Evolutionary conservation across 2,797 vertebrate species (phyloP), one percentile per base, ranked within the genome.

Genomic region (Gallinago stenura): DNA sequence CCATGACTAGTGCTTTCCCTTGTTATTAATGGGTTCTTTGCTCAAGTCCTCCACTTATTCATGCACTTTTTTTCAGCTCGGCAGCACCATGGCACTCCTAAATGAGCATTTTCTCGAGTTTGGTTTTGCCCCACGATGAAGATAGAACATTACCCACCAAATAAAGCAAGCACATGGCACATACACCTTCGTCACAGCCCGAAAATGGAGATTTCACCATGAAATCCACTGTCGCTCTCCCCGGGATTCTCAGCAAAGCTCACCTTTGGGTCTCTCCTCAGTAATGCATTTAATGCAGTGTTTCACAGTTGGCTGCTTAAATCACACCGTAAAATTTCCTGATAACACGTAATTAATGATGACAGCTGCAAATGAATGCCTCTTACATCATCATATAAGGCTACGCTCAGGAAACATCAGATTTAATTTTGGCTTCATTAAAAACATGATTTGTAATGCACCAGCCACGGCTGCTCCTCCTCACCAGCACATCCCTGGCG

Each of bases 111-210:
- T 21, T 7, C 18, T 70, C 31, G 10, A 6, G 1, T 4, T 21
- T 30, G 41, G 10, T 3, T 43, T 53, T 61, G 24, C 33, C 41
- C 53, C 41, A 14, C 1, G 0, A 5, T 1, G 35, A 12, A 69
- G 60, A 14, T 7, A 35, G 60, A 69, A 15, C 11, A 26, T 26
- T 12, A 30, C 33, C 10, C 8, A 22, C 39, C 26, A 53, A 45
- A 43, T 17, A 39, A 46, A 46, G 37, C 45, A 48, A 45, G 35
- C 0, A 2, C 41, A 12, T 20, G 21, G 60, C 2, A 0, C 4
- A 1, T 2, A 13, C 2, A 0, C 15, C 41, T 21, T 16, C 3
- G 0, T 21, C 16, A 18, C n/a, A 39, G 3, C 10, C 24, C 22
- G 30, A 7, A 15, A 57, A 20, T 31, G 22, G 30, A 54, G 43